Evolutionary conservation across 2,113 vertebrate species (phyloP), one percentile per base, ranked within the genome.

Genomic region (Nothocercus julius): DNA sequence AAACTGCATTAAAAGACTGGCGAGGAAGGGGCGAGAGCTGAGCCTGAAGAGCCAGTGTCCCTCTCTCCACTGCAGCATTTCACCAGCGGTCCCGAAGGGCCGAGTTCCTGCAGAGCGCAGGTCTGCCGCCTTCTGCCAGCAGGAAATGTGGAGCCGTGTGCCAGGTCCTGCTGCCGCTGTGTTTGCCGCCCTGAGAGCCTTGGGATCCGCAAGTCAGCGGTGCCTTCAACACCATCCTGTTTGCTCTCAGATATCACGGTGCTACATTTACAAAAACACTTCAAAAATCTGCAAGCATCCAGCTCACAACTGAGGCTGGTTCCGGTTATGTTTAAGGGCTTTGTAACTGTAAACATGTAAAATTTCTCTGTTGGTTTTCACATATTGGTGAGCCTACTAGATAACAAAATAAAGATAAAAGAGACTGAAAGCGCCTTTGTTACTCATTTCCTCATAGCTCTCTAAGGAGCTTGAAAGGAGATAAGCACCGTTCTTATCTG

Each of bases 371-470:
- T 56, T 70, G 59, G 54, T 95, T 95, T 91, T 87, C 85, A 92
- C 91, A 93, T 69, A 86, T 93, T 85, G 77, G 72, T 83, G 82
- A 90, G 62, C 84, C 42, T 72, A 85, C 83, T 21, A 88, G 90
- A 96, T 81, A 36, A 92, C 81, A 94, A 95, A 84, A 73, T 63
- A 21, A 58, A 95, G 64, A 88, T 90, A 90, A 84, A 95, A 95
- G 56, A 85, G 36, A 36, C 93, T 95, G 82, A 85, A 94, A 85
- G 90, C 94, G 85, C 17, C 64, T 94, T 94, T 94, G 92, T 95
- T 96, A 87, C 76, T 95, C 82, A 91, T 87, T 97, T 97, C 95
- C 96, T 95, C 76, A 91, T 49, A 83, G 80, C 56, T 84, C 87
- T 96, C 90, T 62, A 88, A 94, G 93, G 93, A 95, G 53, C 58